These are phyloP conservation scores for Tortricodes alternella DNA, from an alignment of 2,888 invertebrate genomes.

Conservation along the genomic window DNA sequence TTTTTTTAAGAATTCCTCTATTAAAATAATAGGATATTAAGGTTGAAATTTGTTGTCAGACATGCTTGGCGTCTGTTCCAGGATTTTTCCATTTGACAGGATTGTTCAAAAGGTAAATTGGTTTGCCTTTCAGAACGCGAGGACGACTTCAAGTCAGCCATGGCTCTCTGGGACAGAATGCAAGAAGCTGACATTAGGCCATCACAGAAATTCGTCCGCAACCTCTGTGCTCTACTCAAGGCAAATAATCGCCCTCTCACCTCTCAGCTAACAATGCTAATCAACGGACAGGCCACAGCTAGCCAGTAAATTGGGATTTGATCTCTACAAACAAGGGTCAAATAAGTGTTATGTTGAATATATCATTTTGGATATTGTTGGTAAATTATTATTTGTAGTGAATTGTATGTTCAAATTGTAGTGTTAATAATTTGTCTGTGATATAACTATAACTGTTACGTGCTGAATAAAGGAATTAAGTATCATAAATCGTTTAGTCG, in stretches of 20 bases:
- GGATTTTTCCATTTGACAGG: too few relatives aligned
- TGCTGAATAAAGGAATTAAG: slow-evolving; percentile 37
- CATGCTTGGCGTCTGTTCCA: too few relatives aligned
- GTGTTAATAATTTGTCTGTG: slow-evolving; percentile 46
- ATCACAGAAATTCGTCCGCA: slow-evolving; percentile 64
- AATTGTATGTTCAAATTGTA: slow-evolving; percentile 20
- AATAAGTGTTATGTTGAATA: too few relatives aligned
- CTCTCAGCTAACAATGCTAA: slow-evolving; percentile 48
- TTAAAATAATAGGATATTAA: too few relatives aligned
- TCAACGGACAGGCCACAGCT: slow-evolving; percentile 46
- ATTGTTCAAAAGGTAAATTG: too few relatives aligned
- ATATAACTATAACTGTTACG: slow-evolving; percentile 63
- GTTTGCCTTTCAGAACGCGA: slow-evolving; percentile 66
- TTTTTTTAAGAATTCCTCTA: too few relatives aligned
- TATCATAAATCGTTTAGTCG: slow-evolving; percentile 15
- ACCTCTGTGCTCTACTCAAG: slow-evolving; percentile 57
- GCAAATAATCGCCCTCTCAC: slow-evolving; percentile 62
- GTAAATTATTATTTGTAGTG: slow-evolving; percentile 7
- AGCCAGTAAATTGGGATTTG: slow-evolving; percentile 11
- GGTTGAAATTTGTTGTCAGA: too few relatives aligned
- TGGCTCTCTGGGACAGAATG: slow-evolving; percentile 72
- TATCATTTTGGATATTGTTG: neutral
- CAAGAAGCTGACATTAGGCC: slow-evolving; percentile 68
- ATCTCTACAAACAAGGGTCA: too few relatives aligned
- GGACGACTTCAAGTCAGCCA: slow-evolving; percentile 67